phyloP scores from a whole-genome alignment of 1,140 invertebrate genomes.

The silkworm (Bombyx mori) region DNA sequence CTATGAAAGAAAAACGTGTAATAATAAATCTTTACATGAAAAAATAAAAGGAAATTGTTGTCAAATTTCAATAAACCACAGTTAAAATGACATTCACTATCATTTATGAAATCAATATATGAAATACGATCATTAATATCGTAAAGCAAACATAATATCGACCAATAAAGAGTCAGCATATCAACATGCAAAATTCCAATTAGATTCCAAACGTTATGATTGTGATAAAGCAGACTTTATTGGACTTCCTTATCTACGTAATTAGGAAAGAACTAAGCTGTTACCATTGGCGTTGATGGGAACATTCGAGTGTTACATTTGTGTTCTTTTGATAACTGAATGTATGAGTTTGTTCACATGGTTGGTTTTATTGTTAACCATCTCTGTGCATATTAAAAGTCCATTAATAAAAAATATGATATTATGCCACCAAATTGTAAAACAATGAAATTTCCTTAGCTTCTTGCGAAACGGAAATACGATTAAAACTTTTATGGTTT shows the following conservation, averaged over 20 bases:
- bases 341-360: neutral
- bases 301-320: constrained; percentile 49
- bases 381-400: too few species aligned
- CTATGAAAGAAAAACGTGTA: too few species aligned
- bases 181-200: constrained; percentile 69
- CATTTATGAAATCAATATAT: constrained; percentile 16
- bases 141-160: constrained; percentile 66
- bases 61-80: too few species aligned
- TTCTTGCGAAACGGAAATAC: too few species aligned
- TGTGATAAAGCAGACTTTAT: constrained; percentile 67
- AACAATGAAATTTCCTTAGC: too few species aligned
- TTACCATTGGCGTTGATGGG: constrained; percentile 62
- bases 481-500: too few species aligned
- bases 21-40: too few species aligned
- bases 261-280: constrained; percentile 69
- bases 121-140: constrained; percentile 64
- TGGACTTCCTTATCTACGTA: constrained; percentile 64
- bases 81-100: neutral
- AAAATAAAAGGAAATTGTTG: too few species aligned
- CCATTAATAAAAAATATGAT: too few species aligned
- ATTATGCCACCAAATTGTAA: too few species aligned
- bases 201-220: constrained; percentile 66
- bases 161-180: constrained; percentile 66
- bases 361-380: too few species aligned
- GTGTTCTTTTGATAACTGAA: constrained; percentile 34